Evolutionary conservation across 2,113 vertebrate genomes (phyloP).

Genomic region (Leiothrix lutea): DNA sequence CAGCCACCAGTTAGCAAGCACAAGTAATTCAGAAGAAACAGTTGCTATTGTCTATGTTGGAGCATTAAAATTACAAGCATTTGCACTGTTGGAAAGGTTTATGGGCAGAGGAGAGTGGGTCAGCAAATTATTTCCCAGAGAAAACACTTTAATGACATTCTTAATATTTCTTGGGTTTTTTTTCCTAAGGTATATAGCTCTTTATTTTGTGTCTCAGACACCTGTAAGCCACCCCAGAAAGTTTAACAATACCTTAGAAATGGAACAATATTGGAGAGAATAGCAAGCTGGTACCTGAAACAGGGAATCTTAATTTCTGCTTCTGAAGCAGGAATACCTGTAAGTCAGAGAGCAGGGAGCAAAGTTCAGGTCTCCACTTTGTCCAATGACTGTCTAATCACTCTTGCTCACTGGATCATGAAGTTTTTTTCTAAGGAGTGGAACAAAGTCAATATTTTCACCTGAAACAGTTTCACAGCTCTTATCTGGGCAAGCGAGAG

Average conservation of each 20-base stretch:
- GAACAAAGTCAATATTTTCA: background rate
- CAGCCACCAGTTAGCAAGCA: conserved; percentile 59
- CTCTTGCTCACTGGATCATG: background rate
- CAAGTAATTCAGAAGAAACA: conserved; percentile 67
- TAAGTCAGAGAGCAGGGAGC: background rate
- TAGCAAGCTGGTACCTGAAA: background rate
- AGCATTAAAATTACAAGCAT: conserved; percentile 75
- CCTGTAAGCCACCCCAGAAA: background rate
- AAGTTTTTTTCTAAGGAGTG: background rate
- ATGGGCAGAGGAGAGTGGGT: background rate
- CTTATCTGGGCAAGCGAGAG: background rate
- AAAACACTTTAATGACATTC: background rate
- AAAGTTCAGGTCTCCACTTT: background rate
- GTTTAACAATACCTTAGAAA: background rate
- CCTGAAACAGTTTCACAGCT: background rate
- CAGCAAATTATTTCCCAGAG: background rate
- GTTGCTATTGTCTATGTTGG: conserved; percentile 65
- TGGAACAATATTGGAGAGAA: background rate
- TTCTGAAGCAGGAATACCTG: background rate
- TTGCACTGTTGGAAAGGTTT: conserved; percentile 66
- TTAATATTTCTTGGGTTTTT: background rate
- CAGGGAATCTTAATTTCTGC: background rate
- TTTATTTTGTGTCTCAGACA: background rate
- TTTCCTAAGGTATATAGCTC: background rate
- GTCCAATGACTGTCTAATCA: background rate